phyloP scores from a whole-genome alignment of 1,140 invertebrate species.

The Hormaphis cornu region DNA sequence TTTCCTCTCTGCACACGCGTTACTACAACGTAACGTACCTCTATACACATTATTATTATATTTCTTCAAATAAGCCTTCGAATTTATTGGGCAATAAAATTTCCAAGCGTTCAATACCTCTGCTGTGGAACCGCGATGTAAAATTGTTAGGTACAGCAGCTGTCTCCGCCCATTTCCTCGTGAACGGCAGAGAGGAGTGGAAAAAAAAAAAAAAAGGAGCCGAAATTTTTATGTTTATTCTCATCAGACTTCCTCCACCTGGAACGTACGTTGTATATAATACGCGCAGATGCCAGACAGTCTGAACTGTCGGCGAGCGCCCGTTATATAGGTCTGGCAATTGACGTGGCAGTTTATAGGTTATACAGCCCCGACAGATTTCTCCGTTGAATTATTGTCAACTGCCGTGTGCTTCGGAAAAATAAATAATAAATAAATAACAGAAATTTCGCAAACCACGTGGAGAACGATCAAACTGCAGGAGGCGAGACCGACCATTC shows the following conservation, averaged over 20 bases:
- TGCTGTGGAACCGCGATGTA: conserved; percentile 2
- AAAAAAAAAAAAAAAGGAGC: background rate
- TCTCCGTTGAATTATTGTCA: background rate
- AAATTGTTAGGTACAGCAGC: conserved; percentile 20
- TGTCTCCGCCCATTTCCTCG: conserved; percentile 26
- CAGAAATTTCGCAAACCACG: too few relatives aligned
- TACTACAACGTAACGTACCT: too few relatives aligned
- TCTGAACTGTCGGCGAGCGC: too few relatives aligned
- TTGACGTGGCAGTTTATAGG: background rate
- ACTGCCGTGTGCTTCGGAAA: too few relatives aligned
- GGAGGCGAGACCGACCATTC: too few relatives aligned
- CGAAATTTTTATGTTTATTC: conserved; percentile 18
- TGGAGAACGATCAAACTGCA: too few relatives aligned
- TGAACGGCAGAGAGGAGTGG: background rate
- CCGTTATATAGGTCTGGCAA: background rate
- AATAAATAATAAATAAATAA: too few relatives aligned
- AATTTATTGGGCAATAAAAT: conserved; percentile 30
- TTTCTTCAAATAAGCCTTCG: background rate
- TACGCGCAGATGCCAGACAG: background rate
- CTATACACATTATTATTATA: too few relatives aligned
- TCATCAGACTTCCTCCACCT: conserved; percentile 18
- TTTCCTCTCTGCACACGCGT: background rate
- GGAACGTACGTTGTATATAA: background rate
- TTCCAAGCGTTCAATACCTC: background rate
- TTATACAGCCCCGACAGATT: background rate